These are phyloP conservation scores for Odontophorus gujanensis DNA, from an alignment of 2,113 vertebrate species.

Conservation along the genomic window DNA sequence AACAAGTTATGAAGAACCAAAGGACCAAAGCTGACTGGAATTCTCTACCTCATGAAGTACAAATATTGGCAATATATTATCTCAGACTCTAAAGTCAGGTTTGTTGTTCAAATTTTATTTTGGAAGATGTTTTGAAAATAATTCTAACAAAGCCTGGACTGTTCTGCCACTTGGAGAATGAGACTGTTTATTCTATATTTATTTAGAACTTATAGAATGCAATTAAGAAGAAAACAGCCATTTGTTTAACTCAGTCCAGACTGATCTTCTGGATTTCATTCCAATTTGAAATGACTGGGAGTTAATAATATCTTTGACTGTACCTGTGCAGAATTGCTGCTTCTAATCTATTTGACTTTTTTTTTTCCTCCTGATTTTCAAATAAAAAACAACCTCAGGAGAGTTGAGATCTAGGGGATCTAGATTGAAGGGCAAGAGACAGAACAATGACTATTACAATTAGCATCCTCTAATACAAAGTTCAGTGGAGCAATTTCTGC, in stretches of 20 bases:
- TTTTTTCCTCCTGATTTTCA: neutral
- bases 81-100: neutral
- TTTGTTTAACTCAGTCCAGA: neutral
- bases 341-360: neutral
- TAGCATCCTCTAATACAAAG: neutral
- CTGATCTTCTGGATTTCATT: neutral
- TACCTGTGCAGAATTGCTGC: neutral
- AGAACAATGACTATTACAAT: neutral
- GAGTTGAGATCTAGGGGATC: neutral
- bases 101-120: neutral
- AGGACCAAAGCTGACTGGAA: neutral
- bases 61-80: neutral
- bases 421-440: neutral
- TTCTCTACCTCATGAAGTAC: neutral
- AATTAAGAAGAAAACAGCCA: neutral
- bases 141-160: neutral
- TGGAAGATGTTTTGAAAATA: neutral
- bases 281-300: neutral
- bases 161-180: neutral
- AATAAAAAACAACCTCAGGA: neutral
- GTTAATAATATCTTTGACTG: neutral
- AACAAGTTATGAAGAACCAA: neutral
- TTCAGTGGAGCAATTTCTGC: neutral
- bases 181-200: neutral
- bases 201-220: neutral